Percentiles rank a stretch among this genome's conserved stretches.
Evolutionary conservation across 2,113 vertebrate species (phyloP).

Genomic region (Heliornis fulica): DNA sequence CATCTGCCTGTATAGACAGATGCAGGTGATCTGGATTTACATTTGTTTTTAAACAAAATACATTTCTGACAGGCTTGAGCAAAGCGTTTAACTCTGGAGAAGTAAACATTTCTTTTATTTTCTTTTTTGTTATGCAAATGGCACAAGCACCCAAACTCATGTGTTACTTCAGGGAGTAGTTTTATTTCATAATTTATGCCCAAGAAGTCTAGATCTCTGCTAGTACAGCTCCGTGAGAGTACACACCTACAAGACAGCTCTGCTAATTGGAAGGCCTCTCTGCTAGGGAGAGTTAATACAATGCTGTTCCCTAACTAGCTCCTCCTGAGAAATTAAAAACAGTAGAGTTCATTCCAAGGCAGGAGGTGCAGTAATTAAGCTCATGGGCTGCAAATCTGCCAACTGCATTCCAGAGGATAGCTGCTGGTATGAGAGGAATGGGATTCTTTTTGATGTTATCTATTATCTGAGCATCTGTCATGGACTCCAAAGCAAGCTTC

Average conservation of each 20-base stretch:
- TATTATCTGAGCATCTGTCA: background rate
- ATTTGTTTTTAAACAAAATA: background rate
- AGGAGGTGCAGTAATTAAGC: background rate
- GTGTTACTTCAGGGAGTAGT: background rate
- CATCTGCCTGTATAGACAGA: conserved; percentile 4
- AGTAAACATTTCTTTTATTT: background rate
- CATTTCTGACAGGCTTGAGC: background rate
- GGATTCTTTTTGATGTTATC: conserved; percentile 1
- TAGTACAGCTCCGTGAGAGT: background rate
- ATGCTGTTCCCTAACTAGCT: background rate
- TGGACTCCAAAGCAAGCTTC: background rate
- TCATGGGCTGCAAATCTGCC: background rate
- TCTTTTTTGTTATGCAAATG: background rate
- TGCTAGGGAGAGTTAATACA: background rate
- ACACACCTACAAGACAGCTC: background rate
- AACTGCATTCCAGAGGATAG: background rate
- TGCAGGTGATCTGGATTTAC: background rate
- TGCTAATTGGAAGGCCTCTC: background rate
- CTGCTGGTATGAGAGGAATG: background rate
- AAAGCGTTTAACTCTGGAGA: background rate
- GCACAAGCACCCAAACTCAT: background rate
- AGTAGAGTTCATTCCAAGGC: background rate
- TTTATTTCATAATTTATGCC: background rate
- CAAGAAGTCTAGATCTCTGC: background rate
- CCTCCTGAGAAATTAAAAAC: background rate